Percentiles rank a stretch among this genome's conserved stretches.
Conservation (phyloP, 2,888 invertebrate species). For the Micoletzkya japonica region DNA sequence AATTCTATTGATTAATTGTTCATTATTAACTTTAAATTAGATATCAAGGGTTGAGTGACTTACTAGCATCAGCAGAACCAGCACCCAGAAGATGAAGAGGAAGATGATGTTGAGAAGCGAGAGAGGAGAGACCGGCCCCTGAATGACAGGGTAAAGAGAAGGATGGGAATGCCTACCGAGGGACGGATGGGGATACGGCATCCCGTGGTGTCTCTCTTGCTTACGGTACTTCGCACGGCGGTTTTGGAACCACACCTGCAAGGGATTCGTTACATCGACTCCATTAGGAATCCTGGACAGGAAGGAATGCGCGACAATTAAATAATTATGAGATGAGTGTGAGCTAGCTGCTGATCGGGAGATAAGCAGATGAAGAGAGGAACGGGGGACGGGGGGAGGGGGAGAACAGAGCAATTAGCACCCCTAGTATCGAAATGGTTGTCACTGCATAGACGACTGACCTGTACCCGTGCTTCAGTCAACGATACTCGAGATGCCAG, state of each 20-base stretch:
- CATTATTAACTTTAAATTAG: too few relatives aligned
- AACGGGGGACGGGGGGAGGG: slow-evolving; percentile 1
- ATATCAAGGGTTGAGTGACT: not conserved
- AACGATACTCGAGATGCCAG: slow-evolving; percentile 60
- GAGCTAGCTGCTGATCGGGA: too few relatives aligned
- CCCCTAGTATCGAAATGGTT: too few relatives aligned
- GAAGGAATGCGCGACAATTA: not conserved
- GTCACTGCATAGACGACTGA: too few relatives aligned
- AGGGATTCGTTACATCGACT: slow-evolving; percentile 4
- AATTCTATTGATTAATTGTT: too few relatives aligned
- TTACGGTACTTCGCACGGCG: slow-evolving; percentile 59
- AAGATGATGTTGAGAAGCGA: too few relatives aligned
- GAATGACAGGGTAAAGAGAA: too few relatives aligned
- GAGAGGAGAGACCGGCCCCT: not conserved
- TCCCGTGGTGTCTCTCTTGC: slow-evolving; percentile 36
- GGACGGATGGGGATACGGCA: slow-evolving; percentile 19
- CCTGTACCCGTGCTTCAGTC: slow-evolving; percentile 64
- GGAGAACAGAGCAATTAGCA: slow-evolving; percentile 10
- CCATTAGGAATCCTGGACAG: not conserved
- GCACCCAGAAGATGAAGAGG: not conserved
- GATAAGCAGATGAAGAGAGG: not conserved
- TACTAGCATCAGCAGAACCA: not conserved
- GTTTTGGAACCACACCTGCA: slow-evolving; percentile 62
- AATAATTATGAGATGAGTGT: not conserved
- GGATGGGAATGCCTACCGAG: slow-evolving; percentile 7